phyloP scores from a whole-genome alignment of 1,140 invertebrate species.

The Streblospio benedicti region DNA sequence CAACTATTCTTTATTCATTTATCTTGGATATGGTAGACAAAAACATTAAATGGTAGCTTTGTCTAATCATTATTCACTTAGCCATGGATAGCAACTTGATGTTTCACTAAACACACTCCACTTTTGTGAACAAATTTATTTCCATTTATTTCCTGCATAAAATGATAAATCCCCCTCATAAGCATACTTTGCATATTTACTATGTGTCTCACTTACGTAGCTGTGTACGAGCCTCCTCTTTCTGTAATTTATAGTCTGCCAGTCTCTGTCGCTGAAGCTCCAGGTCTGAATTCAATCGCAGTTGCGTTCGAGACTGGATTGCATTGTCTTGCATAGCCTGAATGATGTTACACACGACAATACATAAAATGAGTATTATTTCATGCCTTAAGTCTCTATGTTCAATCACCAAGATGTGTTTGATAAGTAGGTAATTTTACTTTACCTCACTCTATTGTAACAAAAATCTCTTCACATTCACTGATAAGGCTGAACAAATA shows the following conservation, averaged over 20 bases:
- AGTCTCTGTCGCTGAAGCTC: slow-evolving; percentile 32
- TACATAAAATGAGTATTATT: not conserved
- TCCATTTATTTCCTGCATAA: not conserved
- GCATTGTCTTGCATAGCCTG: slow-evolving; percentile 38
- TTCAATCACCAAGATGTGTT: too few species aligned
- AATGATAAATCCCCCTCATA: not conserved
- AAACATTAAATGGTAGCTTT: not conserved
- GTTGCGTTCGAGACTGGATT: slow-evolving; percentile 35
- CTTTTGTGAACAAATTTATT: not conserved
- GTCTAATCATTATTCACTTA: not conserved
- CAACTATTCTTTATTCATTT: too few species aligned
- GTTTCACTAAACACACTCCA: not conserved
- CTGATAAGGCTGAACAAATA: too few species aligned
- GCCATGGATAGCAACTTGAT: not conserved
- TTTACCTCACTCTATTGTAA: too few species aligned
- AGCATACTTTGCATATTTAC: not conserved
- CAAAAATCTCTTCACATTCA: too few species aligned
- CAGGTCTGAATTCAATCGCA: slow-evolving; percentile 32
- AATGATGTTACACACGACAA: not conserved
- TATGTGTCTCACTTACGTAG: slow-evolving; percentile 18
- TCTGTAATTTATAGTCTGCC: slow-evolving; percentile 26
- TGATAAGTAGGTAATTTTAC: too few species aligned
- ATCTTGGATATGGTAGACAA: not conserved
- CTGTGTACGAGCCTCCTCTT: slow-evolving; percentile 26
- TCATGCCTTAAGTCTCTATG: too few species aligned